Conservation (phyloP, 2,113 vertebrate species). For the Melanostigma gelatinosum region DNA sequence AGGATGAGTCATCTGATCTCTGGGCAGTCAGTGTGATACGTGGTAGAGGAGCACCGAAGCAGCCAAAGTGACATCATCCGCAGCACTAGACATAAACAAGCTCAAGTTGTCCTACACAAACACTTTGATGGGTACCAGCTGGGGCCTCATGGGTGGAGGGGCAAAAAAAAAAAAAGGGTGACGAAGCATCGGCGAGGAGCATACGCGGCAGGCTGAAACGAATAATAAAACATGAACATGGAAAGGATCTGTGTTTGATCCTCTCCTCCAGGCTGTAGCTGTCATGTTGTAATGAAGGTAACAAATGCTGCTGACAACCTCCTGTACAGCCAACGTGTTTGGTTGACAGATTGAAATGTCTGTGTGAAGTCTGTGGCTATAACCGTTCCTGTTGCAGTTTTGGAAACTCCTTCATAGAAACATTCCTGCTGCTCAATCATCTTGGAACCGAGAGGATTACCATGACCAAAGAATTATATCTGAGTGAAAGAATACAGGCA, state of each 20-base stretch:
- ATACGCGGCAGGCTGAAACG: slow-evolving; percentile 58
- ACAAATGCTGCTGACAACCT: slow-evolving; percentile 61
- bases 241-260: slow-evolving; percentile 66
- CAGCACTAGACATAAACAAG: slow-evolving; percentile 38
- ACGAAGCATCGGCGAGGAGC: slow-evolving; percentile 38
- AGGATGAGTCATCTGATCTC: slow-evolving; percentile 56
- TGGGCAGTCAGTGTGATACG: slow-evolving; percentile 22
- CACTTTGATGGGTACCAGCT: slow-evolving; percentile 48
- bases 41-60: slow-evolving; percentile 26
- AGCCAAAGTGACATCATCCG: slow-evolving; percentile 24
- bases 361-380: slow-evolving; percentile 12
- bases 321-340: slow-evolving; percentile 43
- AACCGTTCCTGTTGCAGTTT: slow-evolving; percentile 7
- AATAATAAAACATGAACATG: slow-evolving; percentile 63
- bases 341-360: slow-evolving; percentile 27
- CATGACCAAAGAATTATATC: slow-evolving; percentile 33
- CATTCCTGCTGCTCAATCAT: slow-evolving; percentile 32
- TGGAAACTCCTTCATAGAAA: slow-evolving; percentile 14
- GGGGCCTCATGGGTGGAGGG: slow-evolving; percentile 27
- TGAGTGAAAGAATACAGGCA: slow-evolving; percentile 14
- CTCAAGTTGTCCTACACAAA: slow-evolving; percentile 40
- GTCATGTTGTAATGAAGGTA: slow-evolving; percentile 66
- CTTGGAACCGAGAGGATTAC: slow-evolving; percentile 32
- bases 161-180: slow-evolving; percentile 46
- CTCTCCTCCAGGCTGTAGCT: slow-evolving; percentile 54